Evolutionary conservation across 2,888 invertebrate species (phyloP), one percentile per base, ranked within the genome.

Genomic region (Imbricaverruca yamaguchii): DNA sequence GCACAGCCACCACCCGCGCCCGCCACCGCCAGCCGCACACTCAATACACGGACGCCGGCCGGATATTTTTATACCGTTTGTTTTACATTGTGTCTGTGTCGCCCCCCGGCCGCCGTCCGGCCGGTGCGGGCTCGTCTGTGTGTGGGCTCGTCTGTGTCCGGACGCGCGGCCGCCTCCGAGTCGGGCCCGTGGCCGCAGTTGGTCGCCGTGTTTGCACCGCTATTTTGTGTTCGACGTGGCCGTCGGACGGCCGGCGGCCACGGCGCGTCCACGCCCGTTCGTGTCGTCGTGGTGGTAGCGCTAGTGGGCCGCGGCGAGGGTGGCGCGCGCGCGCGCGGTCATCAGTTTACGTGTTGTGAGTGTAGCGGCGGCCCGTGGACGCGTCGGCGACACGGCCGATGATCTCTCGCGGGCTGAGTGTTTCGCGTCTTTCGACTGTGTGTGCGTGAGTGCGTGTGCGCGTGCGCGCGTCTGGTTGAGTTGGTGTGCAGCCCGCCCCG

Each of bases 31-130:
- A 11, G 11, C 59, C 59, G 59, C 11, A n/a, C 10, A 12, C n/a
- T n/a, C 39, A 13, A 7, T 13, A 7, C 69, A 39, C 69, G 39
- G 69, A 7, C 21, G 69, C 65, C 69, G 12, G 39, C 69, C 2
- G 69, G 25, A 69, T 69, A 69, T 69, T 69, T 69, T 69, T 69
- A 69, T 69, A 69, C 69, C 39, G 69, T 69, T 69, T 25, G 69
- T 69, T 69, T 69, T 69, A 69, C 69, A 69, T 69, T 25, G 69
- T 65, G n/a, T 65, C 13, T 18, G 39, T 39, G 39, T 39, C 2
- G 39, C 39, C 4, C 39, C 39, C 2, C 39, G 39, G 39, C 39
- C 39, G 39, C 8, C 69, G 69, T 11, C 69, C 39, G 12, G 39
- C 69, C 15, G 69, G 39, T 39, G 13, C 39, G 4, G 39, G 39